Evolutionary conservation across 2,888 invertebrate species (phyloP).

Genomic region (Drosophila melanosoma): DNA sequence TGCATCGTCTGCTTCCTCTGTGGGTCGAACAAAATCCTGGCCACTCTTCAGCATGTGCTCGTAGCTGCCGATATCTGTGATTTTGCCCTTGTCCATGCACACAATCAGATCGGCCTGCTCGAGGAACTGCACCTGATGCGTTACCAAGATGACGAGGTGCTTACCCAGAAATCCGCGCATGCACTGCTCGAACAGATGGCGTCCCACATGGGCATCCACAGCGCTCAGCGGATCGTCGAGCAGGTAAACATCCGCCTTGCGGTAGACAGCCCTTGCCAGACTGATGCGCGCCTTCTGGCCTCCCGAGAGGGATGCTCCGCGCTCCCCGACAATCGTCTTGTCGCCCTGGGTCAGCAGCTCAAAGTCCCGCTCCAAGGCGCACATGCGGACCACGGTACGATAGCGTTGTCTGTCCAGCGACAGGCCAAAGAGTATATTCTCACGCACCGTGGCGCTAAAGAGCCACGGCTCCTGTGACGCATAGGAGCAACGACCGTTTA

Average conservation of each 20-base stretch:
- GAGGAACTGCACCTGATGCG: constrained; percentile 93
- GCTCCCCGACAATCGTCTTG: constrained; percentile 90
- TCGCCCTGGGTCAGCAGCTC: constrained; percentile 87
- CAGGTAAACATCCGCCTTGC: constrained; percentile 93
- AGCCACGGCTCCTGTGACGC: constrained; percentile 94
- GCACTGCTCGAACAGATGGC: constrained; percentile 91
- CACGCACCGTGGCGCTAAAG: constrained; percentile 88
- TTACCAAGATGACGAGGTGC: constrained; percentile 91
- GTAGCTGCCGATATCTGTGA: constrained; percentile 88
- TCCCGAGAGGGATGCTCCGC: constrained; percentile 94
- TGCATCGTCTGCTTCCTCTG: constrained; percentile 50
- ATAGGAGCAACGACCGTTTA: constrained; percentile 88
- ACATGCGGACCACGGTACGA: constrained; percentile 85
- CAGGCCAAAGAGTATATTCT: constrained; percentile 87
- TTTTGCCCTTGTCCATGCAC: constrained; percentile 83
- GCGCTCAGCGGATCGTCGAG: constrained; percentile 96
- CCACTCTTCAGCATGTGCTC: constrained; percentile 90
- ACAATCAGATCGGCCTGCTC: constrained; percentile 87
- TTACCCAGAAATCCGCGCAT: constrained; percentile 86
- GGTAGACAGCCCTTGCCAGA: constrained; percentile 94
- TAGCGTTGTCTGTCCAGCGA: constrained; percentile 87
- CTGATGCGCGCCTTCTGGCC: constrained; percentile 95
- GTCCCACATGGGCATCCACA: constrained; percentile 95
- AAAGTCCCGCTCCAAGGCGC: constrained; percentile 86
- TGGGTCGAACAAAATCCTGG: constrained; percentile 89